Conservation (phyloP, 2,113 vertebrate genomes). For the Zapus hudsonius region DNA sequence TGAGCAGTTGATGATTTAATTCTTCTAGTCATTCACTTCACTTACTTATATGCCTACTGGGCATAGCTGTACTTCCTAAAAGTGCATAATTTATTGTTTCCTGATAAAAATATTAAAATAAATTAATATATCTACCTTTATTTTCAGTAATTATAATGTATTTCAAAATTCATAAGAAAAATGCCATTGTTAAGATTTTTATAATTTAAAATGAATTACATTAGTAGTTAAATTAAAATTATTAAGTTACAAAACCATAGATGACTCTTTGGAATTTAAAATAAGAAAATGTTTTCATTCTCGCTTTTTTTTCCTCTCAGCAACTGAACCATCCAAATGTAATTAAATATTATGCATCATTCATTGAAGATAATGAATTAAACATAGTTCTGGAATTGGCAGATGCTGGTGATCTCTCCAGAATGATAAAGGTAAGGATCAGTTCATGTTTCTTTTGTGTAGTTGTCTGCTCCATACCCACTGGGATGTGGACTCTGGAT, state of each 20-base stretch:
- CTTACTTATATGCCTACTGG: background rate
- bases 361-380: constrained; percentile 98
- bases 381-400: constrained; percentile 99
- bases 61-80: background rate
- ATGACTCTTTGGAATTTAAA: constrained; percentile 6
- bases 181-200: background rate
- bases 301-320: constrained; percentile 84
- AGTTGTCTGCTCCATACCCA: background rate
- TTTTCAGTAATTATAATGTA: background rate
- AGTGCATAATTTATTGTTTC: background rate
- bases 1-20: background rate
- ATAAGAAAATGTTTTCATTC: background rate
- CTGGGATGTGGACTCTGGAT: background rate
- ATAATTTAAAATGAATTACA: background rate
- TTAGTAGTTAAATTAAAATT: background rate
- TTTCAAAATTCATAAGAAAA: constrained; percentile 58
- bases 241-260: background rate
- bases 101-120: constrained; percentile 27
- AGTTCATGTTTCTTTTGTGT: background rate
- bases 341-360: constrained; percentile 99
- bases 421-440: constrained; percentile 96
- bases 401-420: constrained; percentile 97
- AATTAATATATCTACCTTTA: background rate
- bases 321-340: constrained; percentile 99
- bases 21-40: background rate